A percentile compares a stretch with the other conserved stretches of the same genome.
phyloP scores from a whole-genome alignment of 2,113 vertebrate species.

The Pardalotus punctatus region DNA sequence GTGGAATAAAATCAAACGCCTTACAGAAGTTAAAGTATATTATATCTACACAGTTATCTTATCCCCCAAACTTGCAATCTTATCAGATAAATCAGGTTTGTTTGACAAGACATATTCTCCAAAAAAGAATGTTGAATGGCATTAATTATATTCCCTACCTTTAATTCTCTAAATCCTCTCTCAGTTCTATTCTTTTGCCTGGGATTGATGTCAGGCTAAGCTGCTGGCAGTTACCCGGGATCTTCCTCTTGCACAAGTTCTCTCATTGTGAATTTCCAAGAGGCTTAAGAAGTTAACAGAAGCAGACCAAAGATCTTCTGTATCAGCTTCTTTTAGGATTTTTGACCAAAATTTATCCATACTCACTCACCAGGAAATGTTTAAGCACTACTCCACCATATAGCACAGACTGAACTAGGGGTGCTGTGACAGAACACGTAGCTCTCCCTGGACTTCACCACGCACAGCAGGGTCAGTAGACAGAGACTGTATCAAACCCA shows the following conservation, averaged over 20 bases:
- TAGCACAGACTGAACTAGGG: rapidly evolving
- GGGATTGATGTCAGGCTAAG: constrained; percentile 27
- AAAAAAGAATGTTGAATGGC: constrained; percentile 54
- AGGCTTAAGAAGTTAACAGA: not conserved
- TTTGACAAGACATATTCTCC: constrained; percentile 58
- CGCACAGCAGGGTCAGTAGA: rapidly evolving
- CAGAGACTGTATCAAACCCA: not conserved
- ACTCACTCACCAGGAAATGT: not conserved
- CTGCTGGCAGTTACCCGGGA: not conserved
- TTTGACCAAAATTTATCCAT: not conserved
- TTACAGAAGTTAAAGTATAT: constrained; percentile 45
- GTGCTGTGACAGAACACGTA: rapidly evolving
- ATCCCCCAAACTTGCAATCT: constrained; percentile 55
- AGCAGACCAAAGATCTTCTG: not conserved
- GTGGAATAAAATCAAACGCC: constrained; percentile 61
- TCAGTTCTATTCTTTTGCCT: constrained; percentile 22
- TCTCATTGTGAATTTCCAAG: not conserved
- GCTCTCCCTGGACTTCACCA: not conserved
- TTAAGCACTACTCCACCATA: not conserved
- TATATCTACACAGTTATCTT: constrained; percentile 40
- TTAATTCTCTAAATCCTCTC: constrained; percentile 52
- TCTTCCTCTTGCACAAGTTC: not conserved
- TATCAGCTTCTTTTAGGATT: not conserved
- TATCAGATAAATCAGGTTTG: constrained; percentile 47
- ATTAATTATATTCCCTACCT: constrained; percentile 60